These are phyloP conservation scores for Speoplatyrhinus poulsoni DNA, from an alignment of 2,113 vertebrate genomes.

Conservation along the genomic window DNA sequence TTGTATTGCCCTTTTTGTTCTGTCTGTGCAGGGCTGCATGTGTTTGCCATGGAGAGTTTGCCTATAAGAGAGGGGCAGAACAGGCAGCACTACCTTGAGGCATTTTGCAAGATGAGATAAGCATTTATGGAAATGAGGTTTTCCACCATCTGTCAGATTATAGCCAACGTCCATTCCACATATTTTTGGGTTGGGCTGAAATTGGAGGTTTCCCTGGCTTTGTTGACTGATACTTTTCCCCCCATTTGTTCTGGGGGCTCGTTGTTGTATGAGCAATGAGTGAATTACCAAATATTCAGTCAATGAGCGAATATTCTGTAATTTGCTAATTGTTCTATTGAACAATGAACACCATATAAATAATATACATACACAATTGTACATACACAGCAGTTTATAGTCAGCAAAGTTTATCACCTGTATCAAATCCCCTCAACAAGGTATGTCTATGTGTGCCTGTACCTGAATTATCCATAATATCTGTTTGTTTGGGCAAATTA, in stretches of 20 bases:
- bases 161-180: not conserved
- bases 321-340: no score
- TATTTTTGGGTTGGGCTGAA: not conserved
- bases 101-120: not conserved
- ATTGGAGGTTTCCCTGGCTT: not conserved
- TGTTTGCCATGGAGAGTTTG: conserved; percentile 11
- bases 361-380: not conserved
- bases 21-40: not conserved
- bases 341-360: not conserved
- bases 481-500: conserved; percentile 4
- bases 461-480: not conserved
- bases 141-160: not conserved
- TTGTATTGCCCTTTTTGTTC: conserved; percentile 21
- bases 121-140: not conserved
- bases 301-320: no score
- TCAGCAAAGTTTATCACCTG: not conserved
- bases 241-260: not conserved
- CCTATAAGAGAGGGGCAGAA: not conserved
- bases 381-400: not conserved
- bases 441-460: not conserved
- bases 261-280: not conserved
- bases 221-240: not conserved
- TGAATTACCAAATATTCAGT: no score
- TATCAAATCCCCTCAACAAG: no score
- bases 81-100: not conserved